Percentiles rank a stretch among this genome's conserved stretches.
Evolutionary conservation across 2,113 vertebrate genomes (phyloP).

Genomic region (Desmodus rotundus): DNA sequence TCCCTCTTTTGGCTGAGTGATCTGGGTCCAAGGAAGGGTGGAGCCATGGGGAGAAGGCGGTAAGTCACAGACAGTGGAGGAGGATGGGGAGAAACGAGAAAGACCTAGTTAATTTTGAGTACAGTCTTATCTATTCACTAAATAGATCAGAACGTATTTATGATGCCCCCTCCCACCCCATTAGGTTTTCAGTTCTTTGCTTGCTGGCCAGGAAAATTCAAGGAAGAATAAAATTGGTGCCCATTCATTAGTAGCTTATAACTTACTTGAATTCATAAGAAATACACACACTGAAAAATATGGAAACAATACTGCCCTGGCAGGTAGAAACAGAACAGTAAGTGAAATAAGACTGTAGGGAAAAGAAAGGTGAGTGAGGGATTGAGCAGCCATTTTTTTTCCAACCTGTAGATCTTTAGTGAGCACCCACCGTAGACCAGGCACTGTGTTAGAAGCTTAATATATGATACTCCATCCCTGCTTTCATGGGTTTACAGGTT

Average conservation of each 20-base stretch:
- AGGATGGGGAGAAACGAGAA: background rate
- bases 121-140: background rate
- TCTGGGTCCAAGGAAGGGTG: background rate
- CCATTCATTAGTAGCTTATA: background rate
- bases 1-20: background rate
- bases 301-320: background rate
- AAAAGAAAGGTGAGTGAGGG: background rate
- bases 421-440: background rate
- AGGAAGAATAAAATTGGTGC: background rate
- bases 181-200: background rate
- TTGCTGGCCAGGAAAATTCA: background rate
- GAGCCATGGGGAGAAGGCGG: background rate
- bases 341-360: background rate
- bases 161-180: background rate
- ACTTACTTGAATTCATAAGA: background rate
- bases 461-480: background rate
- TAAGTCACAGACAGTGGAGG: background rate
- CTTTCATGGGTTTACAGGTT: background rate
- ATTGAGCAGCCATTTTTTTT: background rate
- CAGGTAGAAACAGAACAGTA: background rate
- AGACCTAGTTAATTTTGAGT: background rate
- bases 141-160: background rate
- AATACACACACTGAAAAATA: background rate
- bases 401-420: background rate
- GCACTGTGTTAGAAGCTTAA: background rate